Conservation (phyloP, 2,797 vertebrate species). For the Poeciliopsis turneri region DNA sequence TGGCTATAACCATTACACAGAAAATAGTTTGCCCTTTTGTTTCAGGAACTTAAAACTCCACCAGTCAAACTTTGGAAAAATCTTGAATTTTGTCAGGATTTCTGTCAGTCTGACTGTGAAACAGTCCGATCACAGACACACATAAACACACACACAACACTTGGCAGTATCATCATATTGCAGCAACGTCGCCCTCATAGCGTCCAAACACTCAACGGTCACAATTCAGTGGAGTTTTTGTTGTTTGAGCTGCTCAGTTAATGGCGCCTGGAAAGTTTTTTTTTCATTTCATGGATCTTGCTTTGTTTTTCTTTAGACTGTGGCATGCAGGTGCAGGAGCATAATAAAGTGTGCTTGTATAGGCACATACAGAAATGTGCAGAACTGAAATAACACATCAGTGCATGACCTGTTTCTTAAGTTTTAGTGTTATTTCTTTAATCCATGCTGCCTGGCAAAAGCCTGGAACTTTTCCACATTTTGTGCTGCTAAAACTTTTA, state of each 20-base stretch:
- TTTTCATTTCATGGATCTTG: background rate
- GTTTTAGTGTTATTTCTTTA: slow-evolving; percentile 1
- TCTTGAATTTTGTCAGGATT: slow-evolving; percentile 1
- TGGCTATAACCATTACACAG: slow-evolving; percentile 19
- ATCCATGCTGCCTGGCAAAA: background rate
- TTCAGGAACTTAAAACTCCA: background rate
- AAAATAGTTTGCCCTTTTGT: background rate
- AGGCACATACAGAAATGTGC: background rate
- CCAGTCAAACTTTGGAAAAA: background rate
- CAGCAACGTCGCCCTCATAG: slow-evolving; percentile 25
- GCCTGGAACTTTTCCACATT: background rate
- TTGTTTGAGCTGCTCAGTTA: background rate
- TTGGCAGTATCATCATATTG: slow-evolving; percentile 34
- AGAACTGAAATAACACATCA: background rate
- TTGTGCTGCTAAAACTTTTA: background rate
- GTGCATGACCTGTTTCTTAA: slow-evolving; percentile 32
- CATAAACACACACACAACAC: slow-evolving; percentile 40
- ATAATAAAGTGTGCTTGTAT: slow-evolving; percentile 2
- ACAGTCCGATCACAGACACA: slow-evolving; percentile 12
- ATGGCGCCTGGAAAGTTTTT: slow-evolving; percentile 3
- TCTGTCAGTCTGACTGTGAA: slow-evolving; percentile 3
- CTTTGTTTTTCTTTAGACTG: background rate
- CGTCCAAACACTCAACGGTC: slow-evolving; percentile 19
- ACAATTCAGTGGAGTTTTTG: slow-evolving; percentile 17
- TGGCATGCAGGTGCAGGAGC: slow-evolving; percentile 16